Conservation (phyloP, 2,888 invertebrate genomes). For the Caenorhabditis sp. region DNA sequence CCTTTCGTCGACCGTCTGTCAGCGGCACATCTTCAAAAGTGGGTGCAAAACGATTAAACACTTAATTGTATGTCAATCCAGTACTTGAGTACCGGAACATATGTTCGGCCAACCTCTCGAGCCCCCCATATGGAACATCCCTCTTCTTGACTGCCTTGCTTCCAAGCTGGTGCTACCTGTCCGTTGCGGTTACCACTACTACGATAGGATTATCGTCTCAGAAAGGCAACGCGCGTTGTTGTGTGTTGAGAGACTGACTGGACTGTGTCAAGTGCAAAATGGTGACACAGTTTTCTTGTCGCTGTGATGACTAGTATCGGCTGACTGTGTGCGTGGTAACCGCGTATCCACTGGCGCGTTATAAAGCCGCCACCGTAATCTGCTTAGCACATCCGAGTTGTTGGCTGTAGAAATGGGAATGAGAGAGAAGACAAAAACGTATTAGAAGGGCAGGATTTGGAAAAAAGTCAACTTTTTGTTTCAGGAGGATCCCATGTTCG, state of each 20-base stretch:
- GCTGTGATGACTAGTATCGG: constrained; percentile 20
- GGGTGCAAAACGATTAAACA: constrained; percentile 55
- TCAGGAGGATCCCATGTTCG: constrained; percentile 49
- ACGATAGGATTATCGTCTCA: constrained; percentile 54
- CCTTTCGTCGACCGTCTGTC: constrained; percentile 43
- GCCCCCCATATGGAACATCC: constrained; percentile 36
- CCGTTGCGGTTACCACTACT: constrained; percentile 25
- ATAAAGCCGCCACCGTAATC: constrained; percentile 48
- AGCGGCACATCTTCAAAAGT: constrained; percentile 49
- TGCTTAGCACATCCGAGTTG: constrained; percentile 46
- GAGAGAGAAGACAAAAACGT: neutral
- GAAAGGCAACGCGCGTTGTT: constrained; percentile 11
- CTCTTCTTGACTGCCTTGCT: neutral
- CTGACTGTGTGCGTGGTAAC: too few relatives aligned
- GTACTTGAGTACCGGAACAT: constrained; percentile 52
- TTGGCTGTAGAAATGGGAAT: neutral
- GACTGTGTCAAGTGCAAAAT: constrained; percentile 60
- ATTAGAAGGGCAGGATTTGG: neutral
- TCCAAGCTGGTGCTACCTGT: constrained; percentile 23
- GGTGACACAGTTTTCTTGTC: constrained; percentile 52
- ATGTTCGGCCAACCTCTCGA: constrained; percentile 39
- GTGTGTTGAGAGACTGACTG: constrained; percentile 12
- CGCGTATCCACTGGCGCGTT: constrained; percentile 40
- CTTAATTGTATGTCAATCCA: constrained; percentile 59
- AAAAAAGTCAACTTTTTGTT: constrained; percentile 8